Evolutionary conservation across 2,797 vertebrate genomes (phyloP).

Genomic region (Uromys caudimaculatus): DNA sequence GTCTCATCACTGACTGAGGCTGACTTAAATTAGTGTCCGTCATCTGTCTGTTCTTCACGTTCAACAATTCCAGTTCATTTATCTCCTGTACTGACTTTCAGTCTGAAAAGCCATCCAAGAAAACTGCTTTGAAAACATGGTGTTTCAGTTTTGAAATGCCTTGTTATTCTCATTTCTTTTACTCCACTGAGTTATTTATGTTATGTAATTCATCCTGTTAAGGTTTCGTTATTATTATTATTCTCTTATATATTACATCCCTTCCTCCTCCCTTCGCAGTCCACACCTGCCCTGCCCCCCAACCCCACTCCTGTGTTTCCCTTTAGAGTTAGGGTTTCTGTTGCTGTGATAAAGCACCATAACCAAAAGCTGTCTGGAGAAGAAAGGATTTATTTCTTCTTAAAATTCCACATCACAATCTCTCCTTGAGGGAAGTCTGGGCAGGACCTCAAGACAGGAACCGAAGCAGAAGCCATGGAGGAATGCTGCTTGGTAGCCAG

Average conservation of each 20-base stretch:
- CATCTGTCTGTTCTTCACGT: neutral
- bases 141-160: neutral
- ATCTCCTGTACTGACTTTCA: neutral
- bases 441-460: neutral
- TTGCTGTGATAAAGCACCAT: neutral
- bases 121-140: conserved; percentile 40
- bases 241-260: neutral
- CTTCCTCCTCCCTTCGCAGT: neutral
- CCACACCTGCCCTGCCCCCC: neutral
- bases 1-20: neutral
- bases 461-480: neutral
- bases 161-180: conserved; percentile 13
- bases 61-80: neutral
- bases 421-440: neutral
- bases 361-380: neutral
- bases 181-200: neutral
- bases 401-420: neutral
- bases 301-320: no score
- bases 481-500: no score
- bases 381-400: neutral
- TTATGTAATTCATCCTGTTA: neutral
- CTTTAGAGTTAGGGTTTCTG: neutral
- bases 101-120: neutral
- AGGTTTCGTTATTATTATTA: neutral
- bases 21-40: neutral